Base-by-base conservation (phyloP, 2,888 invertebrate genomes). In the Agelastica alni region DNA sequence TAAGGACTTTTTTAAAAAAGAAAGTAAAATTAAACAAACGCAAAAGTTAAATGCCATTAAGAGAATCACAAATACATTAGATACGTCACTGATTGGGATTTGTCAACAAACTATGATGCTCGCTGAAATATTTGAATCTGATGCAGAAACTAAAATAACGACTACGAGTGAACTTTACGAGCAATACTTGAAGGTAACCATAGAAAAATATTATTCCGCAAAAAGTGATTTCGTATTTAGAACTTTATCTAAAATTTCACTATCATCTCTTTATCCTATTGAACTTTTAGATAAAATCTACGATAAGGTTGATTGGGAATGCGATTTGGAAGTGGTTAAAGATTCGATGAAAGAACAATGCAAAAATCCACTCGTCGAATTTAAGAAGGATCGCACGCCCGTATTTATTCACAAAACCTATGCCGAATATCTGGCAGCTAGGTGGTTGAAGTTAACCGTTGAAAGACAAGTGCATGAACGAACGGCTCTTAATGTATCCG, bases 91-190 rank as follows among this genome's bases (percentile, higher is more conserved):
- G 32, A 51, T 55, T 22, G 55, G 55, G 12, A 46, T 41, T 10
- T 55, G 51, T 22, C 55, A 55, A 39, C 55, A 55, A 46, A 55
- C 55, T 4, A 51, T 55, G 51, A 55, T 55, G 55, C 16, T 55
- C 5, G 42, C 42, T 7, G 46, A 39, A 51, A 42, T 55, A 9
- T 55, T 48, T 7, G 17, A 48, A 13, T 7, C 13, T n/a, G 20
- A 48, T 20, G 17, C 22, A 41, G 26, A 41, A 1, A 10, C 7
- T 20, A 1, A 30, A 13, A 7, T 18, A 2, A 31, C 13, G 3
- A n/a, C 7, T 7, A 48, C 18, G 4, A 18, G 42, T 30, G 42
- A 55, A 14, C 14, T 55, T 12, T 55, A 55, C 20, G 51, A 51
- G 43, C 30, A 42, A 17, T 55, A 48, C 30, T 30, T 55, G 7